phyloP scores from a whole-genome alignment of 2,797 vertebrate genomes.

The Lagodon rhomboides region DNA sequence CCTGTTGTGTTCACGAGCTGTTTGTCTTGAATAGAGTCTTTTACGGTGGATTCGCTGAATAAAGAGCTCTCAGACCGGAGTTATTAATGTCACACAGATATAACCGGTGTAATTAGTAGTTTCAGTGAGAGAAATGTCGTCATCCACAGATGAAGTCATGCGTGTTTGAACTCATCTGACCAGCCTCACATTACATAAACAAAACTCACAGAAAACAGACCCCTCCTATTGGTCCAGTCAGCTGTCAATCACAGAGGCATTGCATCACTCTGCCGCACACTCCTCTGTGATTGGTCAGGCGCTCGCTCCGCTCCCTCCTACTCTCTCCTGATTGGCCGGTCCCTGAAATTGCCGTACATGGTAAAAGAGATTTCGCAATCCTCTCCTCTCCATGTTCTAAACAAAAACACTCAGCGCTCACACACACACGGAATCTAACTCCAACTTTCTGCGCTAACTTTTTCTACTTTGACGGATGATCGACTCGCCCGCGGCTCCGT shows the following conservation, averaged over 20 bases:
- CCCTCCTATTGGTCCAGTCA: conserved; percentile 51
- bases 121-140: neutral
- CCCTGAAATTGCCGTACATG: conserved; percentile 83
- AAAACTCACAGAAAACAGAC: conserved; percentile 16
- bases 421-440: conserved; percentile 53
- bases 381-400: conserved; percentile 80
- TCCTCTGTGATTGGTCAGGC: conserved; percentile 68
- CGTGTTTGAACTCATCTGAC: conserved; percentile 61
- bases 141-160: conserved; percentile 61
- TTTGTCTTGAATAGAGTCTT: neutral
- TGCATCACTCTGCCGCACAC: conserved; percentile 73
- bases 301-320: neutral
- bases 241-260: conserved; percentile 62
- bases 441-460: conserved; percentile 28
- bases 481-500: conserved; percentile 17
- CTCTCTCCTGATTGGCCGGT: conserved; percentile 73
- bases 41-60: neutral
- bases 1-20: neutral
- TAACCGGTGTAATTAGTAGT: neutral
- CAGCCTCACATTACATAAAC: conserved; percentile 76
- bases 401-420: conserved; percentile 84
- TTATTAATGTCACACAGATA: no score
- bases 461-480: conserved; percentile 38
- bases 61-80: accelerated
- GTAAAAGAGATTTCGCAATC: conserved; percentile 89